A percentile compares a stretch with the other conserved stretches of the same genome.
These are phyloP conservation scores for Mormyrus lacerda DNA, from an alignment of 2,113 vertebrate species.

Conservation along the genomic window DNA sequence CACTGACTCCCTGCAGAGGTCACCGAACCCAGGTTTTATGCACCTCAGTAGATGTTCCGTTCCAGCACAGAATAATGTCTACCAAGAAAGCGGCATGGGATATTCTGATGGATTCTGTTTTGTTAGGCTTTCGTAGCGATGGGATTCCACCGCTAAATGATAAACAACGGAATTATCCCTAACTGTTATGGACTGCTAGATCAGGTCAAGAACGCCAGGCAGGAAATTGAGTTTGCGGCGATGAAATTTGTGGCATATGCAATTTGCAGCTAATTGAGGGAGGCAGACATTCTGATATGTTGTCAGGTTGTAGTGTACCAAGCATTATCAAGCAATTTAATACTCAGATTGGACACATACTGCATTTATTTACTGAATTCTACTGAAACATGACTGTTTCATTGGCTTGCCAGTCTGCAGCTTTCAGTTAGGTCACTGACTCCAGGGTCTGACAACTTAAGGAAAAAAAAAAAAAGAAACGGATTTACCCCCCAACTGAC, in stretches of 20 bases:
- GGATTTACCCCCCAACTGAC: conserved; percentile 60
- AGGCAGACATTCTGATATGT: conserved; percentile 48
- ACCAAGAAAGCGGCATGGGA: neutral
- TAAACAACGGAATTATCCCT: conserved; percentile 1
- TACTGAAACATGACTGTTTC: conserved; percentile 62
- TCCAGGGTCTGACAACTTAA: conserved; percentile 60
- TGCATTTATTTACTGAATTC: conserved; percentile 65
- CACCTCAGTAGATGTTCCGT: neutral
- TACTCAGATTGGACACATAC: conserved; percentile 59
- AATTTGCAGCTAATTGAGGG: conserved; percentile 55
- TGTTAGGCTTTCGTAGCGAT: neutral
- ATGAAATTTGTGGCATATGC: conserved; percentile 39
- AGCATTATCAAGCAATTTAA: conserved; percentile 59
- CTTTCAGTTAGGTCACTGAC: conserved; percentile 64
- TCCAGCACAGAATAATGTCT: neutral
- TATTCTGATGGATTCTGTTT: neutral
- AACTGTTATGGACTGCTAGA: neutral
- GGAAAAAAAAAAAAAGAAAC: conserved; percentile 52
- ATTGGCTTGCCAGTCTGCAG: conserved; percentile 65
- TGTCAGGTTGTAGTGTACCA: conserved; percentile 45
- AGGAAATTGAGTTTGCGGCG: conserved; percentile 33
- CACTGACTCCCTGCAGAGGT: neutral
- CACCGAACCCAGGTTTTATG: neutral
- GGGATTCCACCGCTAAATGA: neutral
- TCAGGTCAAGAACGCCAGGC: neutral